Conservation (phyloP, 2,113 vertebrate species). For the Rostratula benghalensis region DNA sequence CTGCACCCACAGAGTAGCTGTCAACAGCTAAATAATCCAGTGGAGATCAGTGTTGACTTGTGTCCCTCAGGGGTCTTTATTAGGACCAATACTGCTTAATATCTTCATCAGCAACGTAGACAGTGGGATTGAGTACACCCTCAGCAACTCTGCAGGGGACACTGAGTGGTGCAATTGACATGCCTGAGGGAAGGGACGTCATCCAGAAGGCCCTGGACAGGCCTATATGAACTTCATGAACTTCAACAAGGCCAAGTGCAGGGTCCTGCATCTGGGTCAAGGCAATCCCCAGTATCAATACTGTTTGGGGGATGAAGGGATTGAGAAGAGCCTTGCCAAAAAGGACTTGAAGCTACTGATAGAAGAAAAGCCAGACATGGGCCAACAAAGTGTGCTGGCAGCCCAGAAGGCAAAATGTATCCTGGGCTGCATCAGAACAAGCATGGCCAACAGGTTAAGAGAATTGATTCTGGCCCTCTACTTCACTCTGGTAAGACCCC, state of each 20-base stretch:
- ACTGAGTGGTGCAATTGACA: background rate
- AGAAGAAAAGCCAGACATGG: background rate
- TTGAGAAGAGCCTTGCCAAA: background rate
- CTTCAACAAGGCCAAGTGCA: background rate
- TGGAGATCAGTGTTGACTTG: background rate
- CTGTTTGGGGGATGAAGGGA: background rate
- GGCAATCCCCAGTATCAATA: background rate
- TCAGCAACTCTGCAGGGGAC: background rate
- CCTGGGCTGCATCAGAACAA: no score
- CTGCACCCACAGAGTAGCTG: background rate
- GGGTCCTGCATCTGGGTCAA: background rate
- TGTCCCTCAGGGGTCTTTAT: no score
- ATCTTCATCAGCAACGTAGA: background rate
- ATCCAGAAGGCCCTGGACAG: background rate
- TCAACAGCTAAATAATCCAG: background rate
- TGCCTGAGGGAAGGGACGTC: background rate
- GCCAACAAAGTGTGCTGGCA: background rate
- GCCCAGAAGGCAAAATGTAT: background rate
- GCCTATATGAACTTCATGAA: background rate
- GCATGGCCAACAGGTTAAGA: no score
- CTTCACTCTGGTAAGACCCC: no score
- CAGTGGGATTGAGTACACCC: background rate
- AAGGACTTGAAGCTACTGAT: background rate
- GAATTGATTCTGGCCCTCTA: no score
- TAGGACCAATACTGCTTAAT: background rate